Percentiles rank a stretch among this genome's conserved stretches.
phyloP scores from a whole-genome alignment of 2,113 vertebrate genomes.

The Salminus brasiliensis region DNA sequence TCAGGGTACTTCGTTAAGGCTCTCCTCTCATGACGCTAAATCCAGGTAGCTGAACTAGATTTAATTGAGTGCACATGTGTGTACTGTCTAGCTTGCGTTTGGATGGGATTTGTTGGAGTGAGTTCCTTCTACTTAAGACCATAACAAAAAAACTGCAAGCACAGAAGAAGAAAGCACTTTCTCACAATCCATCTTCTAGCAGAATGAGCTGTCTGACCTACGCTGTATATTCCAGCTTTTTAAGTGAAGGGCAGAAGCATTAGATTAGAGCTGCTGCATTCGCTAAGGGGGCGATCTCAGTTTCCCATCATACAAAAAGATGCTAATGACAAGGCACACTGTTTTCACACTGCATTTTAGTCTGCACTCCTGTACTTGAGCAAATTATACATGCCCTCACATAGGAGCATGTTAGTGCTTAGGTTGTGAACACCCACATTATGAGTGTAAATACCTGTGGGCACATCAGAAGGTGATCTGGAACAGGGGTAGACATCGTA shows the following conservation, averaged over 20 bases:
- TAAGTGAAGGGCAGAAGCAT: neutral
- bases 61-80: too few species aligned
- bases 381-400: constrained; percentile 20
- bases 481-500: neutral
- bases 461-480: neutral
- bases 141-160: too few species aligned
- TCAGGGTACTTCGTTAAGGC: too few species aligned
- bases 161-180: neutral
- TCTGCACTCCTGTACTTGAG: constrained; percentile 17
- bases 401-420: neutral
- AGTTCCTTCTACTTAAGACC: too few species aligned
- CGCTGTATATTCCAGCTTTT: neutral
- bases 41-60: too few species aligned
- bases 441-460: neutral
- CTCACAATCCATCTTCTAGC: neutral
- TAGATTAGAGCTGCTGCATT: neutral
- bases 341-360: neutral
- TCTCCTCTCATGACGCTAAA: too few species aligned
- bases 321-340: constrained; percentile 7
- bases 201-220: neutral
- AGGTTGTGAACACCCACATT: neutral
- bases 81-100: too few species aligned
- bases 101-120: too few species aligned
- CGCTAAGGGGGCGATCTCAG: neutral
- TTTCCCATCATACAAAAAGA: constrained; percentile 13